A percentile compares a stretch with the other conserved stretches of the same genome.
Evolutionary conservation across 1,140 invertebrate species (phyloP).

Genomic region (Elysia chlorotica): DNA sequence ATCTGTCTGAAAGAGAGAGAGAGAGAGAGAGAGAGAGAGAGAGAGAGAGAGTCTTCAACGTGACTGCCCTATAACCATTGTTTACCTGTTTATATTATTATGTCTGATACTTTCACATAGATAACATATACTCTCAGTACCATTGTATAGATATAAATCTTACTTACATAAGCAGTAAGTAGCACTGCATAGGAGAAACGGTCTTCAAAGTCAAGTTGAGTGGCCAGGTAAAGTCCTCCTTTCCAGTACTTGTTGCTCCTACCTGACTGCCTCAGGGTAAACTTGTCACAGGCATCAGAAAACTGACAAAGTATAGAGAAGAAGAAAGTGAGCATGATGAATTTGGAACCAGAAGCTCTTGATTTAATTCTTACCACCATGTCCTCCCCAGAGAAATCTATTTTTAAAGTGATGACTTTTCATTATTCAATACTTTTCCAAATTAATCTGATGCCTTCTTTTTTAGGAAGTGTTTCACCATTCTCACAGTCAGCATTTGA

Average conservation of each 20-base stretch:
- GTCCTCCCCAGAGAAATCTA: no score
- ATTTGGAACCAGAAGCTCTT: no score
- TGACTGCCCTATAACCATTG: no score
- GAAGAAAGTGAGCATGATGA: not conserved
- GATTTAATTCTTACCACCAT: no score
- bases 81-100: no score
- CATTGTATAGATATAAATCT: not conserved
- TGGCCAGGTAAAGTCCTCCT: constrained; percentile 27
- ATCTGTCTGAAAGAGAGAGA: not conserved
- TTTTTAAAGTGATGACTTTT: no score
- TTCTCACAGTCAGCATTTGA: no score
- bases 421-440: no score
- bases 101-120: no score
- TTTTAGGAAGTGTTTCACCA: no score
- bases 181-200: constrained; percentile 30
- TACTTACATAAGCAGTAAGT: constrained; percentile 35
- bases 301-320: constrained; percentile 21
- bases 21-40: not conserved
- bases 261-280: constrained; percentile 17
- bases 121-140: no score
- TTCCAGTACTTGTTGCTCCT: constrained; percentile 32
- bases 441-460: no score
- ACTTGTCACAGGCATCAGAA: constrained; percentile 34
- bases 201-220: constrained; percentile 36
- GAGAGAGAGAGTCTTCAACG: not conserved